Evolutionary conservation across 2,113 vertebrate genomes (phyloP).

Genomic region (Eclectus roratus): DNA sequence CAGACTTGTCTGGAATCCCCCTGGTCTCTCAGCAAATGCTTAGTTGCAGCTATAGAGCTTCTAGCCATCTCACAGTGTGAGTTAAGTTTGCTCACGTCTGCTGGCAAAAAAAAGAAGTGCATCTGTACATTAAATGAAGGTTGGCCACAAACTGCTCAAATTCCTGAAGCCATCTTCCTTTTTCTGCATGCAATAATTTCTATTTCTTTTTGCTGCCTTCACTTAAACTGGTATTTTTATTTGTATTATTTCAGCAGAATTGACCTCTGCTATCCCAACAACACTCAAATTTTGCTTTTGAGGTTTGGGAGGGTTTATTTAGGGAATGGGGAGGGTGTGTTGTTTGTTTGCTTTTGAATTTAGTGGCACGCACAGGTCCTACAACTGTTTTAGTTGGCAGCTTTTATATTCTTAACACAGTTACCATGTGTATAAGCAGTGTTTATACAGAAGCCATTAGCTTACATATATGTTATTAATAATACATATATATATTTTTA

Average conservation of each 20-base stretch:
- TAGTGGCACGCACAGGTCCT: background rate
- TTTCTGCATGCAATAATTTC: background rate
- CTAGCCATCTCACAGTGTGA: background rate
- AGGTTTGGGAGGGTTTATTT: background rate
- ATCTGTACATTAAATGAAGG: background rate
- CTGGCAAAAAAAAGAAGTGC: background rate
- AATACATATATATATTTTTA: background rate
- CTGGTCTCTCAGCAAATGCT: background rate
- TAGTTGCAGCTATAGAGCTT: background rate
- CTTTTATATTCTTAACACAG: background rate
- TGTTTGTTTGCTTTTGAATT: background rate
- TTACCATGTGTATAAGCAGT: background rate
- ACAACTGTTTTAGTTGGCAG: background rate
- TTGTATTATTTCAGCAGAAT: background rate
- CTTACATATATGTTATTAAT: background rate
- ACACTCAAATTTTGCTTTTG: background rate
- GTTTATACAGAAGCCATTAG: background rate
- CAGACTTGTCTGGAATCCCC: background rate
- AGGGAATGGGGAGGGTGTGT: rapidly evolving
- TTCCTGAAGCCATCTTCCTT: background rate
- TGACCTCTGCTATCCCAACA: background rate
- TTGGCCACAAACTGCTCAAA: background rate
- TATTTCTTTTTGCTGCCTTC: background rate
- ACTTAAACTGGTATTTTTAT: background rate
- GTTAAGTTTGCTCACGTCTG: background rate